Evolutionary conservation across 2,888 invertebrate genomes (phyloP).

Genomic region (Amorpha juglandis): DNA sequence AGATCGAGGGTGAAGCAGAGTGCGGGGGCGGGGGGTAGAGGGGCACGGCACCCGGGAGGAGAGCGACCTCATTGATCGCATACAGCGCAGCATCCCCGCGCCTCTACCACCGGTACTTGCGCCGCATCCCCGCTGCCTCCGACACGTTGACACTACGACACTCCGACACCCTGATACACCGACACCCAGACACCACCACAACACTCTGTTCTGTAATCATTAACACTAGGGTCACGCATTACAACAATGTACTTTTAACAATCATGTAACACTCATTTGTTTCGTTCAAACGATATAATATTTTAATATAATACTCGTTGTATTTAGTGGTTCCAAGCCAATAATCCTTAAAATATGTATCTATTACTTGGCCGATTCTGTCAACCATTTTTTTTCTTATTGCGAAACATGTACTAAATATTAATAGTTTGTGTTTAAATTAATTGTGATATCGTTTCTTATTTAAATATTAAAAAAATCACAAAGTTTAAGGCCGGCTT

Average conservation of each 20-base stretch:
- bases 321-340: too few species aligned
- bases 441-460: not conserved
- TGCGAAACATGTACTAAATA: too few species aligned
- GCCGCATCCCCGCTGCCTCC: constrained; percentile 52
- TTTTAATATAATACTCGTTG: too few species aligned
- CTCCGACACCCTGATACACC: constrained; percentile 62
- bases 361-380: too few species aligned
- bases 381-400: too few species aligned
- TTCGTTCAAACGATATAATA: not conserved
- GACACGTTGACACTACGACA: constrained; percentile 64
- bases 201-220: constrained; percentile 39
- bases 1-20: constrained; percentile 50
- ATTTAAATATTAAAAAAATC: not conserved
- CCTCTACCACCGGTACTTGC: constrained; percentile 45
- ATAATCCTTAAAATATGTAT: too few species aligned
- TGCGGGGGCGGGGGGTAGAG: constrained; percentile 44
- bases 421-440: not conserved
- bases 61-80: constrained; percentile 78
- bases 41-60: constrained; percentile 48
- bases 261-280: not conserved
- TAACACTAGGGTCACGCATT: constrained; percentile 28
- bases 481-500: too few species aligned
- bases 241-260: constrained; percentile 34
- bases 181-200: constrained; percentile 54
- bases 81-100: constrained; percentile 70